Conservation (phyloP, 2,888 invertebrate species). For the Adelognathus sp. region DNA sequence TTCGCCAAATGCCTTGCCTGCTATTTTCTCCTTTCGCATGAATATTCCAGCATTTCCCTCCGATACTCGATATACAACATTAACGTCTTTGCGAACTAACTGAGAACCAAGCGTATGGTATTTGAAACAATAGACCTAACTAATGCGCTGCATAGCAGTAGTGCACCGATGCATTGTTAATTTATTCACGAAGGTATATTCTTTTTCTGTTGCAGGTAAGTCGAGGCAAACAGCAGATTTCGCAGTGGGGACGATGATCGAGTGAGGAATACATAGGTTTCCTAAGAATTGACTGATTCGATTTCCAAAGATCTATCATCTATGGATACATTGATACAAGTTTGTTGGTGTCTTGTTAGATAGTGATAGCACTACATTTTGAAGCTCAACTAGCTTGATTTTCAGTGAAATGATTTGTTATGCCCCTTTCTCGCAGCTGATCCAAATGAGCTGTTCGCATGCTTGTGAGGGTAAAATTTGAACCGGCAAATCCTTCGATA, state of each 20-base stretch:
- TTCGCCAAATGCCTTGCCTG: constrained; percentile 17
- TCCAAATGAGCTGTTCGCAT: too few relatives aligned
- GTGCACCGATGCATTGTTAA: neutral
- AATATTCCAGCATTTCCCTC: neutral
- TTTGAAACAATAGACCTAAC: neutral
- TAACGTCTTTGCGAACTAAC: constrained; percentile 19
- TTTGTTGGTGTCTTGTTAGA: too few relatives aligned
- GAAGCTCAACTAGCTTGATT: too few relatives aligned
- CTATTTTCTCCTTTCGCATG: constrained; percentile 19
- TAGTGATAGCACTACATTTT: too few relatives aligned
- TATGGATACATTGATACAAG: too few relatives aligned
- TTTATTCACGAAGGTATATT: neutral
- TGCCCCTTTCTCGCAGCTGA: too few relatives aligned
- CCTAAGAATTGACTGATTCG: too few relatives aligned
- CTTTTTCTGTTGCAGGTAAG: constrained; percentile 60
- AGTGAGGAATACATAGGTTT: constrained; percentile 1
- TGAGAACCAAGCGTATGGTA: neutral
- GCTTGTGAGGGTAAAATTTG: too few relatives aligned
- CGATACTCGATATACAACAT: constrained; percentile 9
- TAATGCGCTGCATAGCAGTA: neutral
- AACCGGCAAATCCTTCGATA: too few relatives aligned
- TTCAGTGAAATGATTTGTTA: too few relatives aligned
- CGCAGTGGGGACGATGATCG: neutral
- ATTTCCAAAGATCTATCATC: too few relatives aligned
- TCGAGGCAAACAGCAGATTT: constrained; percentile 6